Evolutionary conservation across 2,113 vertebrate genomes (phyloP).

Genomic region (Hemichromis elongatus): DNA sequence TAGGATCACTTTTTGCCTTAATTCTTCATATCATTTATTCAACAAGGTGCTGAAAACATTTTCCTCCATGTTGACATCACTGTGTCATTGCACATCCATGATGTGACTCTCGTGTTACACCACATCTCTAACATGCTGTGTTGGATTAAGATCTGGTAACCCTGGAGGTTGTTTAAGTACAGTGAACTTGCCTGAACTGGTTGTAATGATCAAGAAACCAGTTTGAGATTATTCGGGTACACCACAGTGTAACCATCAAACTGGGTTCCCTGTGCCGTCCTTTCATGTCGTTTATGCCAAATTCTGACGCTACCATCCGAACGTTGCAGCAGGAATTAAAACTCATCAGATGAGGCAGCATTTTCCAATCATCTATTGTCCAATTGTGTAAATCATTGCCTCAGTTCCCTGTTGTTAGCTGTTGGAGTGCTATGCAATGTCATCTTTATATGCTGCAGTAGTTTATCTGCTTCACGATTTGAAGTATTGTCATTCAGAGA

Average conservation of each 20-base stretch:
- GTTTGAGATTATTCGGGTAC: neutral
- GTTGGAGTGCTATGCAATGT: neutral
- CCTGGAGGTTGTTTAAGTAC: neutral
- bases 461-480: neutral
- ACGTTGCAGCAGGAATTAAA: neutral
- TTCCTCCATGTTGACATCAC: neutral
- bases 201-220: neutral
- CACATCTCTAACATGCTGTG: neutral
- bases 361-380: neutral
- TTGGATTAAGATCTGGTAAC: neutral
- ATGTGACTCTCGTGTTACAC: neutral
- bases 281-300: neutral
- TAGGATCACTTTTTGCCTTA: neutral
- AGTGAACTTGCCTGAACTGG: neutral
- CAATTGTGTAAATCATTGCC: neutral
- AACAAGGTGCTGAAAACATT: neutral
- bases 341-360: neutral
- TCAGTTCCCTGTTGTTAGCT: neutral
- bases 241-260: neutral
- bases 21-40: neutral
- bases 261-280: neutral
- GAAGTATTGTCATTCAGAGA: neutral
- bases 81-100: neutral
- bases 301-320: neutral
- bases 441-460: neutral